Conservation (phyloP, 2,113 vertebrate species). For the Solenodon paradoxus region DNA sequence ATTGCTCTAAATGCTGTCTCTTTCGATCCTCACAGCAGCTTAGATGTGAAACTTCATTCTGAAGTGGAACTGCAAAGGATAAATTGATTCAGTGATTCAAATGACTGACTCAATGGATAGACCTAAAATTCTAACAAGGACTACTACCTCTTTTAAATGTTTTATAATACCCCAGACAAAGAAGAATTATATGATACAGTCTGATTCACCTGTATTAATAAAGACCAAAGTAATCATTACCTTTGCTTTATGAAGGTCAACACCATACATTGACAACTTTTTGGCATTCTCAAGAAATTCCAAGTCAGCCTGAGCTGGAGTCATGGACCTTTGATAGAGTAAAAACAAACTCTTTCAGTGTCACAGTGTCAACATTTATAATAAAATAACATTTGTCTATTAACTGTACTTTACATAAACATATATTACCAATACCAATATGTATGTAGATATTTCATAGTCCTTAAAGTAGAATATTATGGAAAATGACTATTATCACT, state of each 20-base stretch:
- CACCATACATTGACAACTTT: conserved; percentile 98
- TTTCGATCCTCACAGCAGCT: neutral
- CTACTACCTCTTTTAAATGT: neutral
- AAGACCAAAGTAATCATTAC: conserved; percentile 76
- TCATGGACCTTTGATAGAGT: conserved; percentile 89
- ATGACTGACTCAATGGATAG: neutral
- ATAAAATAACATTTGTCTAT: neutral
- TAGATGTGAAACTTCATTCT: conserved; percentile 8
- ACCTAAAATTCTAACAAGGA: conserved; percentile 8
- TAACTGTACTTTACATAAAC: neutral
- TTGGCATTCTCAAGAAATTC: conserved; percentile 99
- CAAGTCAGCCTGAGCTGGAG: conserved; percentile 96
- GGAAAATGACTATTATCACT: neutral
- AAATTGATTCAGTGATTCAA: neutral
- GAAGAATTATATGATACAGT: neutral
- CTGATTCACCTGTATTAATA: neutral
- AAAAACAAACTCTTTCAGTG: conserved; percentile 19
- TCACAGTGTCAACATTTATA: neutral
- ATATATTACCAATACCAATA: neutral
- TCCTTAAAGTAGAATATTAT: conserved; percentile 19
- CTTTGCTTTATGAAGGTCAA: conserved; percentile 98
- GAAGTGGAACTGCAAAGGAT: neutral
- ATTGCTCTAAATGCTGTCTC: neutral
- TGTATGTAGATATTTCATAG: neutral
- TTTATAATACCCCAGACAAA: conserved; percentile 6